Percentiles rank a stretch among this genome's conserved stretches.
phyloP scores from a whole-genome alignment of 2,888 invertebrate species.

The Rhabditoides inermis region DNA sequence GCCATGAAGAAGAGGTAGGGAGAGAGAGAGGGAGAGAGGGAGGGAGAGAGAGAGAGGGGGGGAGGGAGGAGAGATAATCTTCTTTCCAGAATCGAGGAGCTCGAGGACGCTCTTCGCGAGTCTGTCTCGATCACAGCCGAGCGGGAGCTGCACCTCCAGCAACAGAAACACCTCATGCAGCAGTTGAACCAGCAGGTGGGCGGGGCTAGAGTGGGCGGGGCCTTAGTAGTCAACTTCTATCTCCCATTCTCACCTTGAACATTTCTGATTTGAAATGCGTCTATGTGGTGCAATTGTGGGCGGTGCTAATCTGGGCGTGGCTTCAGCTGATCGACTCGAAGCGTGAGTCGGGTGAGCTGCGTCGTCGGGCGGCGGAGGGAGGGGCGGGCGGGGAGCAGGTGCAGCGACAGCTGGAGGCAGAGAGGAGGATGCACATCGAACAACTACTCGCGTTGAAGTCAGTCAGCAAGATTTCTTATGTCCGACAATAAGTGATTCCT shows the following conservation, averaged over 20 bases:
- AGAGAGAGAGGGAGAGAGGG: conserved; percentile 10
- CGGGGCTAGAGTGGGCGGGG: neutral
- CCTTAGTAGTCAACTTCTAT: neutral
- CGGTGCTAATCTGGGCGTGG: neutral
- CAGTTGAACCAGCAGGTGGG: conserved; percentile 30
- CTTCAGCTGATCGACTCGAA: conserved; percentile 42
- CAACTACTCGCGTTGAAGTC: conserved; percentile 75
- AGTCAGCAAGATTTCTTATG: no score
- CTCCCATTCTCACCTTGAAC: no score
- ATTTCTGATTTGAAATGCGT: no score
- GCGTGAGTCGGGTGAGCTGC: conserved; percentile 64
- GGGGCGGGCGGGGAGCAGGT: conserved; percentile 63
- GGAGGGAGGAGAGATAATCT: neutral
- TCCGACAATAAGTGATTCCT: no score
- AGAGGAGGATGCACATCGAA: conserved; percentile 65
- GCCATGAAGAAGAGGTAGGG: conserved; percentile 9
- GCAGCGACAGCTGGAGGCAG: conserved; percentile 61
- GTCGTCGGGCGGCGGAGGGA: conserved; percentile 61
- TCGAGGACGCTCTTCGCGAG: conserved; percentile 76
- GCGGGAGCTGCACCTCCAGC: conserved; percentile 56
- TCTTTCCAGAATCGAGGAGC: conserved; percentile 63
- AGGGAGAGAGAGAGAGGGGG: conserved; percentile 11
- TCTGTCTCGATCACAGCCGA: conserved; percentile 62
- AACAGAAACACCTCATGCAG: conserved; percentile 56
- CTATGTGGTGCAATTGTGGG: no score